These are phyloP conservation scores for Buathra laborator DNA, from an alignment of 2,888 invertebrate species.

Conservation along the genomic window DNA sequence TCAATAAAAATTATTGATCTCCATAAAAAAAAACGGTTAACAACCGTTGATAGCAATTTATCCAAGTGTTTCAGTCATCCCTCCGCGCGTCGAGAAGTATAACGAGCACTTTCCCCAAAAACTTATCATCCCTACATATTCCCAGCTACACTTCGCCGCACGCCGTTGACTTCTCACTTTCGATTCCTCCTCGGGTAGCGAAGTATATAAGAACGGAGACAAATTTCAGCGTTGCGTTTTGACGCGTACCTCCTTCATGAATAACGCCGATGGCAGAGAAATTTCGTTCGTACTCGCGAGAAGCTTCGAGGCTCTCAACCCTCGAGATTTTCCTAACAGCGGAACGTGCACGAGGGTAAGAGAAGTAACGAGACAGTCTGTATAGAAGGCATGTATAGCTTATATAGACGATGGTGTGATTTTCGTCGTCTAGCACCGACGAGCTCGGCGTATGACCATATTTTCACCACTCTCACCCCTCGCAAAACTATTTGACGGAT, in stretches of 20 bases:
- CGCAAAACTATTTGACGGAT: conserved; percentile 8
- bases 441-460: conserved; percentile 2
- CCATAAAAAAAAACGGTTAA: background rate
- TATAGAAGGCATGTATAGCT: background rate
- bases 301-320: background rate
- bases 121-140: conserved; percentile 21
- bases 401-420: conserved; percentile 8
- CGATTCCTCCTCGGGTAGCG: conserved; percentile 3
- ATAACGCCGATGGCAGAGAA: background rate
- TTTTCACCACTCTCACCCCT: background rate
- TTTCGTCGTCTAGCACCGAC: conserved; percentile 1
- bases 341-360: background rate
- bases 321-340: background rate
- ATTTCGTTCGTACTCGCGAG: conserved; percentile 5
- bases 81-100: conserved; percentile 6
- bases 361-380: background rate
- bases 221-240: background rate
- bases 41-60: conserved; percentile 19
- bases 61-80: background rate
- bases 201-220: conserved; percentile 1
- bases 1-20: background rate
- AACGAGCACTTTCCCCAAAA: background rate
- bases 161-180: conserved; percentile 7
- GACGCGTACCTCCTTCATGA: background rate
- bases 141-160: background rate